phyloP scores from a whole-genome alignment of 2,797 vertebrate species.

The Huso huso region DNA sequence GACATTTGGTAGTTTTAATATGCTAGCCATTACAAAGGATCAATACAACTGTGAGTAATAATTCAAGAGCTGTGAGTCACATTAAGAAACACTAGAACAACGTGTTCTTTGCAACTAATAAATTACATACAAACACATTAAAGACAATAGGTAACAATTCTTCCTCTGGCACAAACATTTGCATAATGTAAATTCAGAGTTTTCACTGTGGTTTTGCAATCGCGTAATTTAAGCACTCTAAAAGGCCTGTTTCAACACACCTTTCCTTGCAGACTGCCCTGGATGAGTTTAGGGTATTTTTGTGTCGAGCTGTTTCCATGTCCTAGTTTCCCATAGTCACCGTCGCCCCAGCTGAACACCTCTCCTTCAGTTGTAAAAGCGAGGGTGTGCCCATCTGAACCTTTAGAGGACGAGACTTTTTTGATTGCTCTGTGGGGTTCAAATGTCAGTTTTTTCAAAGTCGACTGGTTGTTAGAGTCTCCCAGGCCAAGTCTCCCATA shows the following conservation, averaged over 20 bases:
- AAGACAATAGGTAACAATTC: too few relatives aligned
- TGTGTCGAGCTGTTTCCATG: slow-evolving; percentile 74
- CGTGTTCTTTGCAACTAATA: too few relatives aligned
- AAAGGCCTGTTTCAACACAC: slow-evolving; percentile 34
- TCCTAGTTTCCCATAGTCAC: slow-evolving; percentile 69
- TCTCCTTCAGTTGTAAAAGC: slow-evolving; percentile 72
- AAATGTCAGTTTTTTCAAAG: slow-evolving; percentile 70
- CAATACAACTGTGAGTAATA: too few relatives aligned
- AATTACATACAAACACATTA: too few relatives aligned
- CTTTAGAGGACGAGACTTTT: slow-evolving; percentile 72
- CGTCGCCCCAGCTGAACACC: slow-evolving; percentile 74
- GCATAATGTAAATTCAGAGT: too few relatives aligned
- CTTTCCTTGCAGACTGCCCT: slow-evolving; percentile 70
- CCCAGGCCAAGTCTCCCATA: slow-evolving; percentile 68
- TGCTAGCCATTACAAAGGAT: too few relatives aligned
- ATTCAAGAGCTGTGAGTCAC: too few relatives aligned
- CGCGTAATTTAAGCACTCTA: too few relatives aligned
- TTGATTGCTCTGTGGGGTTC: slow-evolving; percentile 73
- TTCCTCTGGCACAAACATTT: too few relatives aligned
- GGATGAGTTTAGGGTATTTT: slow-evolving; percentile 73
- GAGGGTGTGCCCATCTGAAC: slow-evolving; percentile 70
- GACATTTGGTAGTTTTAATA: too few relatives aligned
- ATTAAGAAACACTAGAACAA: too few relatives aligned
- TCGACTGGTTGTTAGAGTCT: slow-evolving; percentile 73
- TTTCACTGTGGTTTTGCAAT: too few relatives aligned